Evolutionary conservation across 1,140 invertebrate genomes (phyloP).

Genomic region (Drosophila tani): DNA sequence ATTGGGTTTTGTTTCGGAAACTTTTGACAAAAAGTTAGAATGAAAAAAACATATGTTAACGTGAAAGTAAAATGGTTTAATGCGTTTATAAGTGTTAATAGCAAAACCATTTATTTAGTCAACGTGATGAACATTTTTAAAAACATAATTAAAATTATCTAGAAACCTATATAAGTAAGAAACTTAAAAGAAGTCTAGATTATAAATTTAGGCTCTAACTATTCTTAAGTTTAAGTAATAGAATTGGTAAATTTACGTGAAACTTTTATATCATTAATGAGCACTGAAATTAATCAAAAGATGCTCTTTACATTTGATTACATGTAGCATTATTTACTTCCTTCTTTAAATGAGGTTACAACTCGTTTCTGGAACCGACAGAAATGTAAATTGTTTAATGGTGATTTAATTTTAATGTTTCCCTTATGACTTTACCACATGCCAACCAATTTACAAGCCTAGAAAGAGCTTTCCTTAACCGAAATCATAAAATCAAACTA

Average conservation of each 20-base stretch:
- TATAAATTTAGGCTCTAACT: neutral
- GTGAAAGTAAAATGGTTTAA: neutral
- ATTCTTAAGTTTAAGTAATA: neutral
- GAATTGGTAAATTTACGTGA: neutral
- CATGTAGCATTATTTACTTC: neutral
- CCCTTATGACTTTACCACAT: constrained; percentile 7
- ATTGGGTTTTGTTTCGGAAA: neutral
- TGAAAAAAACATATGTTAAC: neutral
- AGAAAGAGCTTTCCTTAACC: neutral
- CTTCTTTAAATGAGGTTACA: neutral
- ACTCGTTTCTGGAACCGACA: no score
- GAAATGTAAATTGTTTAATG: constrained; percentile 3
- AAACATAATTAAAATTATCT: neutral
- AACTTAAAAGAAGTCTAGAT: no score
- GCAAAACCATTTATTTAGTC: no score
- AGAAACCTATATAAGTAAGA: no score
- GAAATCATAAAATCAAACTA: neutral
- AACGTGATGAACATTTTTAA: no score
- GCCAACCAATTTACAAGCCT: neutral
- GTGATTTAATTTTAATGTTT: constrained; percentile 12
- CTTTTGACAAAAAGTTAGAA: neutral
- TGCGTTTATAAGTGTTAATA: neutral
- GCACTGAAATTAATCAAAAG: neutral
- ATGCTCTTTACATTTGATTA: neutral
- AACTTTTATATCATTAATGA: neutral